phyloP scores from a whole-genome alignment of 2,113 vertebrate genomes.

The Equus przewalskii region DNA sequence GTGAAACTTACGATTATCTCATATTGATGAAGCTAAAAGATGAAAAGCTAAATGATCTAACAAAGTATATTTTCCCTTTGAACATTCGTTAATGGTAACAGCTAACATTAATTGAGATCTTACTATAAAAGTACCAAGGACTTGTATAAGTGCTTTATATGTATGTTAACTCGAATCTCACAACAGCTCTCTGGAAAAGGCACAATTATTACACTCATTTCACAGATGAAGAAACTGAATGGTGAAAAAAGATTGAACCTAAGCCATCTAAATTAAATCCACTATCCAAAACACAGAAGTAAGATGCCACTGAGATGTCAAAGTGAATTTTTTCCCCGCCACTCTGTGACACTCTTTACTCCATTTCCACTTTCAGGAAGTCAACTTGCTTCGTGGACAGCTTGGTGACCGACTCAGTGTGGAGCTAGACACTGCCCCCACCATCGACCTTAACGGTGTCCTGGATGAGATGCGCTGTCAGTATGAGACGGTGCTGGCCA shows the following conservation, averaged over 20 bases:
- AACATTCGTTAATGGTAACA: neutral
- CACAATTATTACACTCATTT: neutral
- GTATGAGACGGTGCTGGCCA: constrained; percentile 78
- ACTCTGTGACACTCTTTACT: neutral
- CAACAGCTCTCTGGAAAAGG: neutral
- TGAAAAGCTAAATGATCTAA: neutral
- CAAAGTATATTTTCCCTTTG: neutral
- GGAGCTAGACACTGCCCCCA: constrained; percentile 91
- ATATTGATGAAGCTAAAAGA: neutral
- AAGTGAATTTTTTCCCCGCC: neutral
- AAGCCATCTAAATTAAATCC: neutral
- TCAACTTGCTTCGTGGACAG: constrained; percentile 89
- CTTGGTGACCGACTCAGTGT: constrained; percentile 91
- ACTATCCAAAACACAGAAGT: neutral
- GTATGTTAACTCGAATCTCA: neutral
- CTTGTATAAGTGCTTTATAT: neutral
- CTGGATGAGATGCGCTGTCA: constrained; percentile 85
- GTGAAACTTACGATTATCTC: neutral
- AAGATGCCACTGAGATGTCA: neutral
- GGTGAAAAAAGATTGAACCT: neutral
- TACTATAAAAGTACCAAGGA: neutral
- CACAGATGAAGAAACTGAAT: neutral
- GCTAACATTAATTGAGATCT: neutral
- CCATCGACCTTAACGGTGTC: constrained; percentile 76
- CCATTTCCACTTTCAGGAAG: constrained; percentile 86